phyloP scores from a whole-genome alignment of 2,113 vertebrate genomes.

The Ginglymostoma cirratum region DNA sequence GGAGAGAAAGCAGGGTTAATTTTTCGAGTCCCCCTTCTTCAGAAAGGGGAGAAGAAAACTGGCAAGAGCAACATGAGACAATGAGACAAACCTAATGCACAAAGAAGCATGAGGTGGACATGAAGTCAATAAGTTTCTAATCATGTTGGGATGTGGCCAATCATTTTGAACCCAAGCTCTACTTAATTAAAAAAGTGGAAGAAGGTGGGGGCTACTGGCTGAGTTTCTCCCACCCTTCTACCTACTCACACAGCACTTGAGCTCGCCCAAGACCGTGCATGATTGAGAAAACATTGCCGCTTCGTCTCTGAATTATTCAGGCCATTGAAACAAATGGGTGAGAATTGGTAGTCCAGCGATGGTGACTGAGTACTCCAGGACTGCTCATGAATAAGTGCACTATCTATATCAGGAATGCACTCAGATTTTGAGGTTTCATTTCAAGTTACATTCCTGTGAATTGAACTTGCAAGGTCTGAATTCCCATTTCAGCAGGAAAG shows the following conservation, averaged over 20 bases:
- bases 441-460: neutral
- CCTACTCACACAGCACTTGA: neutral
- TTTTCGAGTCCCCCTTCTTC: too few relatives aligned
- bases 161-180: neutral
- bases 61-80: neutral
- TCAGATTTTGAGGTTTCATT: neutral
- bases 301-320: neutral
- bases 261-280: neutral
- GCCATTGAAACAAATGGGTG: neutral
- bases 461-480: neutral
- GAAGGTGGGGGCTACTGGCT: neutral
- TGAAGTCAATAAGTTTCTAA: neutral
- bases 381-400: too few relatives aligned
- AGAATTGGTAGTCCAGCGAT: neutral
- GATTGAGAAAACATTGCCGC: neutral
- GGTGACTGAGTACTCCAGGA: neutral
- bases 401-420: too few relatives aligned
- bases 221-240: neutral
- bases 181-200: neutral
- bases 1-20: too few relatives aligned
- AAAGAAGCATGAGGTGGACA: neutral
- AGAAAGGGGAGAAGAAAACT: neutral
- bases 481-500: neutral
- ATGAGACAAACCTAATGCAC: neutral
- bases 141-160: neutral